A percentile compares a stretch with the other conserved stretches of the same genome.
Conservation (phyloP, 53 echinoderm and acorn worm species). For the Holothuria leucospilota region DNA sequence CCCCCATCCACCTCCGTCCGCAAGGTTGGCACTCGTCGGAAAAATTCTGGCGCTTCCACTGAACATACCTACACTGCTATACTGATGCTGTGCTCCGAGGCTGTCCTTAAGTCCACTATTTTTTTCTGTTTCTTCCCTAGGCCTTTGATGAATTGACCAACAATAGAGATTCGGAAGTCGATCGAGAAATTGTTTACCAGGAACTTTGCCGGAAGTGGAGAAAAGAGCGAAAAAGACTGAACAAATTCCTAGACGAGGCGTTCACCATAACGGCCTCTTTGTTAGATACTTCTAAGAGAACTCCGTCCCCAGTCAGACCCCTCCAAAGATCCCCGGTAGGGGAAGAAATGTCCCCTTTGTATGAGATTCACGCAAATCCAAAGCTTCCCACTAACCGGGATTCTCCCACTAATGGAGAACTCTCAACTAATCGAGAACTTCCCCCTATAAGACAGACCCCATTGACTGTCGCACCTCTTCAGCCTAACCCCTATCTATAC, state of each 20-base stretch:
- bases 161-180: neutral
- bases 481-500: conserved; percentile 11
- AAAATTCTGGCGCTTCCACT: too few relatives aligned
- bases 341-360: too few relatives aligned
- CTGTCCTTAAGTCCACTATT: too few relatives aligned
- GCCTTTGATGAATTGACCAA: neutral
- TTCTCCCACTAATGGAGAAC: neutral
- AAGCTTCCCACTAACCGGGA: too few relatives aligned
- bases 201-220: conserved; percentile 58
- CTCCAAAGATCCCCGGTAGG: neutral
- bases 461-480: neutral
- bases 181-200: neutral
- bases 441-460: conserved; percentile 17
- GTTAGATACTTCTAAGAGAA: conserved; percentile 16
- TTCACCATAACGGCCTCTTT: conserved; percentile 39
- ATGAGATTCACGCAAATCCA: too few relatives aligned
- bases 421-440: neutral
- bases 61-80: too few relatives aligned
- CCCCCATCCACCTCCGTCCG: too few relatives aligned
- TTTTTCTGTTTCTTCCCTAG: neutral
- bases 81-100: too few relatives aligned
- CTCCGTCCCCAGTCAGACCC: neutral
- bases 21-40: too few relatives aligned
- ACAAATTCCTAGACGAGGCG: conserved; percentile 57
- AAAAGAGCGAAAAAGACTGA: conserved; percentile 55